Conservation (phyloP, 2,888 invertebrate genomes). For the Aradus depressus region DNA sequence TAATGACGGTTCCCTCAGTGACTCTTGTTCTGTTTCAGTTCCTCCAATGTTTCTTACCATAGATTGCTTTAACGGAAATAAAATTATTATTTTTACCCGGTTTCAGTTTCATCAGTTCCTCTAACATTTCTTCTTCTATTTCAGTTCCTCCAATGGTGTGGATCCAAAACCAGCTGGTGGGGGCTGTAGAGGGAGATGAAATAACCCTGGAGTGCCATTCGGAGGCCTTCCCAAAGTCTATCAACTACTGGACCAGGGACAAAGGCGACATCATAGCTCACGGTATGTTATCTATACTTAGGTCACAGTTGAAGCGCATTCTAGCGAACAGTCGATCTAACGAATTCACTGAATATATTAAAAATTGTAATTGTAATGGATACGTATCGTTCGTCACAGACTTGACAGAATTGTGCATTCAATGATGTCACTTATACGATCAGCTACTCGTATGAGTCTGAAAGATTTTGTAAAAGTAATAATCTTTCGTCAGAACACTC, state of each 20-base stretch:
- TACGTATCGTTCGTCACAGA: no score
- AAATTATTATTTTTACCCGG: background rate
- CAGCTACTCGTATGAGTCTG: no score
- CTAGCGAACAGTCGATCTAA: no score
- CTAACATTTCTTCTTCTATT: slow-evolving; percentile 12
- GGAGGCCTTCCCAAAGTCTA: slow-evolving; percentile 46
- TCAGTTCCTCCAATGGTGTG: slow-evolving; percentile 47
- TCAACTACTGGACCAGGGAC: slow-evolving; percentile 47
- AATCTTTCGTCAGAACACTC: no score
- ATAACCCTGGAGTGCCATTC: slow-evolving; percentile 45
- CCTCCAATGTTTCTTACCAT: background rate
- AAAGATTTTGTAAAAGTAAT: no score
- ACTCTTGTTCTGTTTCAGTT: background rate
- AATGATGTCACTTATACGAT: no score
- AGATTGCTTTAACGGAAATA: background rate
- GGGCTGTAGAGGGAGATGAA: slow-evolving; percentile 42
- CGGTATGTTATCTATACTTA: no score
- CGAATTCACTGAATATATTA: no score
- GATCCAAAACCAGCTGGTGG: slow-evolving; percentile 46
- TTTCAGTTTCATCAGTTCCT: background rate
- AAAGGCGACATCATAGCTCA: slow-evolving; percentile 44
- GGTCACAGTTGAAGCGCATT: no score
- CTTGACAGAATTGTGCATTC: no score
- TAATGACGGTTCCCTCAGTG: no score
- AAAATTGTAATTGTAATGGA: no score